These are phyloP conservation scores for Polietes domitor DNA, from an alignment of 2,888 invertebrate genomes.

Conservation along the genomic window DNA sequence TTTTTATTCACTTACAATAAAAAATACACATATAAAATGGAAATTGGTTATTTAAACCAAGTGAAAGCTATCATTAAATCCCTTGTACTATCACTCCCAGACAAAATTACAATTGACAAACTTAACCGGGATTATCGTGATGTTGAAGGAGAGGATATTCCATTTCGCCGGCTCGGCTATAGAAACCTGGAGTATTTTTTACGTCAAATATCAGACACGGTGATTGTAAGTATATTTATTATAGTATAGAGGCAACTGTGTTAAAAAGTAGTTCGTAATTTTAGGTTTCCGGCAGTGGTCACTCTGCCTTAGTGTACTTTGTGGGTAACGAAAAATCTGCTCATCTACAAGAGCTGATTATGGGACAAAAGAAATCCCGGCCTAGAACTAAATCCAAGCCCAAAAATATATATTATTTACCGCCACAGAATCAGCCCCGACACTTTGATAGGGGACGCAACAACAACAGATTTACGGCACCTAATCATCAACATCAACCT, in stretches of 20 bases:
- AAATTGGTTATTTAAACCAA: constrained; percentile 69
- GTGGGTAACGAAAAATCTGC: constrained; percentile 69
- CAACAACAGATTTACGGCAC: constrained; percentile 27
- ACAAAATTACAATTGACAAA: constrained; percentile 70
- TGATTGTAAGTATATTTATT: constrained; percentile 68
- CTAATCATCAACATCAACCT: no score
- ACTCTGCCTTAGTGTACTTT: constrained; percentile 70
- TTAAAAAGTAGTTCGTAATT: neutral
- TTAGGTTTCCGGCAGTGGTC: constrained; percentile 73
- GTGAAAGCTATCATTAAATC: constrained; percentile 75
- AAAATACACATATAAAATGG: constrained; percentile 68
- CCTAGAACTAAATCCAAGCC: neutral
- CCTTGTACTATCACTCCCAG: constrained; percentile 74
- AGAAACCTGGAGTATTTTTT: constrained; percentile 73
- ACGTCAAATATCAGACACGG: constrained; percentile 73
- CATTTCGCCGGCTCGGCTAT: constrained; percentile 72
- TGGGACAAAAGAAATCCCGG: constrained; percentile 72
- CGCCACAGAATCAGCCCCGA: no score
- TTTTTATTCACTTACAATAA: no score
- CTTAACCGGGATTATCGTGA: constrained; percentile 72
- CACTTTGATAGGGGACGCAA: neutral
- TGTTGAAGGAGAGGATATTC: constrained; percentile 72
- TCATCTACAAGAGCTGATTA: constrained; percentile 74
- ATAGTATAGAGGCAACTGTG: no score
- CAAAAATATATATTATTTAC: neutral